A percentile compares a stretch with the other conserved stretches of the same genome.
phyloP scores from a whole-genome alignment of 2,888 invertebrate genomes.

The Volucella bombylans region DNA sequence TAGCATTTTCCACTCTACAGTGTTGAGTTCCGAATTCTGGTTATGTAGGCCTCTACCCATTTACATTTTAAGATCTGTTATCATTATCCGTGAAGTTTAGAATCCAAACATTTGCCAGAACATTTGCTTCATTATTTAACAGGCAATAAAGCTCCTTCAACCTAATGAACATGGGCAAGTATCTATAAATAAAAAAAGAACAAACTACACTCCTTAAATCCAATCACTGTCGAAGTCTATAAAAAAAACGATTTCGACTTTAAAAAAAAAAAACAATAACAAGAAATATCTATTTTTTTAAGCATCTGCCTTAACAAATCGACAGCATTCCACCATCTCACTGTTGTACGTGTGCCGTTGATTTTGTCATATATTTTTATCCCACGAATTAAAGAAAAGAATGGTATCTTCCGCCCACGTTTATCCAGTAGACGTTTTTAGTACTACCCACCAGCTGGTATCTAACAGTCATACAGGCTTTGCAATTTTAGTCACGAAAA shows the following conservation, averaged over 20 bases:
- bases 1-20: no score
- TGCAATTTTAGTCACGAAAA: constrained; percentile 72
- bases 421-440: not conserved
- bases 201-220: constrained; percentile 33
- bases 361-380: constrained; percentile 66
- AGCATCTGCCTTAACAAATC: constrained; percentile 54
- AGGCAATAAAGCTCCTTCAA: constrained; percentile 5
- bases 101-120: no score
- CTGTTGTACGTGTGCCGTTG: constrained; percentile 57
- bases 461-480: constrained; percentile 51
- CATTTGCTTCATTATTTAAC: constrained; percentile 5
- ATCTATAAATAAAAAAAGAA: constrained; percentile 29
- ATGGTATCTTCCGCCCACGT: constrained; percentile 1
- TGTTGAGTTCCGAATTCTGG: no score
- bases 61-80: no score
- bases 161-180: not conserved
- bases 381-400: constrained; percentile 36
- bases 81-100: no score
- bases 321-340: constrained; percentile 50
- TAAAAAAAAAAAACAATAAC: constrained; percentile 9
- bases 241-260: constrained; percentile 45
- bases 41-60: no score
- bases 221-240: constrained; percentile 50
- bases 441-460: constrained; percentile 52
- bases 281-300: not conserved